phyloP scores from a whole-genome alignment of 2,113 vertebrate genomes.

The Syngnathoides biaculeatus region DNA sequence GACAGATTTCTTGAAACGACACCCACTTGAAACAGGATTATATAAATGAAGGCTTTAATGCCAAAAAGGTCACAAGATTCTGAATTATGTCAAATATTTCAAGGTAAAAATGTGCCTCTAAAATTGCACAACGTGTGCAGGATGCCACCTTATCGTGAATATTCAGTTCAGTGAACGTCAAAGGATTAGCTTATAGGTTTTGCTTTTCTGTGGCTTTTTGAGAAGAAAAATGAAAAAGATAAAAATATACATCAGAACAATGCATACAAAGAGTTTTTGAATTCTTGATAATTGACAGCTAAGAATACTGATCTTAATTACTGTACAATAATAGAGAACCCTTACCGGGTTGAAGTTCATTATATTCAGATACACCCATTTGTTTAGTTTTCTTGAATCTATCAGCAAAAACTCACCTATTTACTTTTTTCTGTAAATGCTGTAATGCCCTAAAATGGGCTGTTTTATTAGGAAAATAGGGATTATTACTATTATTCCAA shows the following conservation, averaged over 20 bases:
- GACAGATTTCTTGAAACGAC: constrained; percentile 30
- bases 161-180: too few species aligned
- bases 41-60: constrained; percentile 9
- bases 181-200: too few species aligned
- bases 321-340: too few species aligned
- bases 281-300: background rate
- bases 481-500: too few species aligned
- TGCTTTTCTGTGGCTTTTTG: too few species aligned
- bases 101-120: background rate
- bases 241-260: too few species aligned
- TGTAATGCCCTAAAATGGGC: background rate
- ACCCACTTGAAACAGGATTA: constrained; percentile 4
- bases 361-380: too few species aligned
- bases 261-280: background rate
- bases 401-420: background rate
- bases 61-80: background rate
- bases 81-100: background rate
- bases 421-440: background rate
- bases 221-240: too few species aligned
- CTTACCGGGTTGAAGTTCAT: too few species aligned
- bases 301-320: too few species aligned
- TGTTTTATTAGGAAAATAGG: background rate
- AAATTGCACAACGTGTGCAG: background rate
- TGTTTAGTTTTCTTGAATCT: too few species aligned
- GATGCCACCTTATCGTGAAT: background rate